phyloP scores from a whole-genome alignment of 2,797 vertebrate genomes.

The Hydrocynus forskahlii region DNA sequence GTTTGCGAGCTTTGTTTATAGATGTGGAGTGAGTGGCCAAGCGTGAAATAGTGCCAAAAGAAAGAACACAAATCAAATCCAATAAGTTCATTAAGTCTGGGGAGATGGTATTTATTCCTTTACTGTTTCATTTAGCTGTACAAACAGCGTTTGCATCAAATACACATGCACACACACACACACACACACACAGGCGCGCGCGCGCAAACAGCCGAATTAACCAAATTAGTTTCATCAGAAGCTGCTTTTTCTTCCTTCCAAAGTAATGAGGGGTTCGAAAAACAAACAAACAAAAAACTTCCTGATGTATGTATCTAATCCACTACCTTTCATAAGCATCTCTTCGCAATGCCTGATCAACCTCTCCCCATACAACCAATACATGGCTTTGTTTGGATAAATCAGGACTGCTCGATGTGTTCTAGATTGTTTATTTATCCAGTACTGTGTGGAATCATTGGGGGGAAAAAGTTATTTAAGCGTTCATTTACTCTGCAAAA shows the following conservation, averaged over 20 bases:
- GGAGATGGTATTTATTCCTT: slow-evolving; percentile 38
- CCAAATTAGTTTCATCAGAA: slow-evolving; percentile 31
- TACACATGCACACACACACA: slow-evolving; percentile 2
- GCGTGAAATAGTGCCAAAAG: slow-evolving; percentile 40
- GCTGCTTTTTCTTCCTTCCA: slow-evolving; percentile 19
- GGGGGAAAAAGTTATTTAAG: too few species aligned
- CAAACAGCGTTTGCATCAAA: slow-evolving; percentile 33
- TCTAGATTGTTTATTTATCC: too few species aligned
- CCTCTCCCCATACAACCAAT: background rate
- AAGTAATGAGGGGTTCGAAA: slow-evolving; percentile 42
- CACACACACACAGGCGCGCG: slow-evolving; percentile 3
- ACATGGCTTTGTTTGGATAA: background rate
- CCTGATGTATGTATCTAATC: slow-evolving; percentile 31
- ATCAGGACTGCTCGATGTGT: too few species aligned
- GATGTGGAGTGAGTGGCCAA: slow-evolving; percentile 23
- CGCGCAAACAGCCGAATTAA: slow-evolving; percentile 22
- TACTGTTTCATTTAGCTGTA: slow-evolving; percentile 46
- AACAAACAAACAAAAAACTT: slow-evolving; percentile 38
- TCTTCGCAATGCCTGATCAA: slow-evolving; percentile 6
- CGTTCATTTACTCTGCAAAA: too few species aligned
- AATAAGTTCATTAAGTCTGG: slow-evolving; percentile 45
- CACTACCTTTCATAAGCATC: background rate
- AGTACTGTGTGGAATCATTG: too few species aligned
- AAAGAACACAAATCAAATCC: slow-evolving; percentile 18
- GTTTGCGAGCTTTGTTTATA: slow-evolving; percentile 27